A percentile compares a stretch with the other conserved stretches of the same genome.
Evolutionary conservation across 1,140 invertebrate genomes (phyloP).

Genomic region (Zaprionus ornatus): DNA sequence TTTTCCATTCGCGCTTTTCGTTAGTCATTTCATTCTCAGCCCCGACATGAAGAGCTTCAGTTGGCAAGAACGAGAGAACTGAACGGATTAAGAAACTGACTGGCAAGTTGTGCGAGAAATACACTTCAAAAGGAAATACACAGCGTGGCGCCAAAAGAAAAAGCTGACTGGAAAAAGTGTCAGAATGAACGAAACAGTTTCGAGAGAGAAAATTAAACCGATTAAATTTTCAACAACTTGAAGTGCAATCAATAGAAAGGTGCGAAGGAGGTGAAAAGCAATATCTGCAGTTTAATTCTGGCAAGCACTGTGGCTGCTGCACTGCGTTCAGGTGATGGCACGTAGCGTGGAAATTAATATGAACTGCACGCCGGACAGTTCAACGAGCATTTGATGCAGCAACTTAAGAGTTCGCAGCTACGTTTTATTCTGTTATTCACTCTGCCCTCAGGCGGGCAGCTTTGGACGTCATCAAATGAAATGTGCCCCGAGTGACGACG

Average conservation of each 20-base stretch:
- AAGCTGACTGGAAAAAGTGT: neutral
- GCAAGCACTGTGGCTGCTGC: neutral
- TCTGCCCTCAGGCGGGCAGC: neutral
- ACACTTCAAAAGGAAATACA: neutral
- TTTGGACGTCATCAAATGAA: constrained; percentile 15
- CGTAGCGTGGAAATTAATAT: constrained; percentile 66
- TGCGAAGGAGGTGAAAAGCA: neutral
- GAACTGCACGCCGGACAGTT: constrained; percentile 49
- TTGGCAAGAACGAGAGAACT: neutral
- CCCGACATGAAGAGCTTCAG: neutral
- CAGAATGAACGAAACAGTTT: neutral
- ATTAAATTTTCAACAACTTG: neutral
- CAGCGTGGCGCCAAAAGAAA: neutral
- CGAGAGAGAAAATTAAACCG: neutral
- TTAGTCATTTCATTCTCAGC: constrained; percentile 23
- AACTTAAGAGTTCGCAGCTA: constrained; percentile 5
- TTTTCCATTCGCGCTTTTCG: neutral
- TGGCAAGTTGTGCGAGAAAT: neutral
- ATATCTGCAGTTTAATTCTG: constrained; percentile 1
- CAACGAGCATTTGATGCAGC: constrained; percentile 39
- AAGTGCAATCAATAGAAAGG: neutral
- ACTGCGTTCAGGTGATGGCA: constrained; percentile 33
- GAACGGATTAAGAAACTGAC: neutral
- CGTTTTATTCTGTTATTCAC: neutral
- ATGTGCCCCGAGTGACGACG: constrained; percentile 29